Conservation (phyloP, 2,113 vertebrate genomes). For the Pluvialis apricaria region DNA sequence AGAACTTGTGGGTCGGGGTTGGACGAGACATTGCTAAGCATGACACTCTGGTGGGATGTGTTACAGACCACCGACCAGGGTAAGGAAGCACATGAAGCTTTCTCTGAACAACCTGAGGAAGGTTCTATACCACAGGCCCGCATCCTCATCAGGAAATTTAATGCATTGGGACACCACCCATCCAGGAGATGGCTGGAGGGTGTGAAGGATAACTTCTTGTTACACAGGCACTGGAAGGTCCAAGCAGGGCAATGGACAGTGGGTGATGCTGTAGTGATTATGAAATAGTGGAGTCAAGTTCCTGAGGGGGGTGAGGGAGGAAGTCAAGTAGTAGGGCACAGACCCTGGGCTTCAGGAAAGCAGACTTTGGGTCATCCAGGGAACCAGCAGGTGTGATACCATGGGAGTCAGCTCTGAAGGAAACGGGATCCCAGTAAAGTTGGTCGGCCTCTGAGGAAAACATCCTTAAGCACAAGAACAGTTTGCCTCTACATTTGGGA, state of each 20-base stretch:
- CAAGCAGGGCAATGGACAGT: neutral
- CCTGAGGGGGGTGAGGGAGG: neutral
- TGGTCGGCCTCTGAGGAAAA: neutral
- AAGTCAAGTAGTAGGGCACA: neutral
- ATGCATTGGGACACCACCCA: rapidly evolving
- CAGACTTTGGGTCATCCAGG: neutral
- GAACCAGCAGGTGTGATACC: neutral
- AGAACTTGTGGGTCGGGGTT: no score
- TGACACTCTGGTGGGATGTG: neutral
- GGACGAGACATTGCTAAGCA: neutral
- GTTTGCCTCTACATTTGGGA: neutral
- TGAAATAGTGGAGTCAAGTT: neutral
- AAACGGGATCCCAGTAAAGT: neutral
- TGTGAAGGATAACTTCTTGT: neutral
- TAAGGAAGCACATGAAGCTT: neutral
- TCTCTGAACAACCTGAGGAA: neutral
- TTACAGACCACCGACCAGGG: neutral
- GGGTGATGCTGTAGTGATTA: neutral
- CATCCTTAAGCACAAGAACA: neutral
- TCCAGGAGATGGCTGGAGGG: neutral
- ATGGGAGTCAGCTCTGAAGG: neutral
- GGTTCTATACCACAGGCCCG: neutral
- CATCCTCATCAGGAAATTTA: neutral
- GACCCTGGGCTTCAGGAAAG: neutral
- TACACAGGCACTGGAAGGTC: neutral